Base-by-base conservation (phyloP, 1,140 invertebrate genomes). In the Leucophenga varia region DNA sequence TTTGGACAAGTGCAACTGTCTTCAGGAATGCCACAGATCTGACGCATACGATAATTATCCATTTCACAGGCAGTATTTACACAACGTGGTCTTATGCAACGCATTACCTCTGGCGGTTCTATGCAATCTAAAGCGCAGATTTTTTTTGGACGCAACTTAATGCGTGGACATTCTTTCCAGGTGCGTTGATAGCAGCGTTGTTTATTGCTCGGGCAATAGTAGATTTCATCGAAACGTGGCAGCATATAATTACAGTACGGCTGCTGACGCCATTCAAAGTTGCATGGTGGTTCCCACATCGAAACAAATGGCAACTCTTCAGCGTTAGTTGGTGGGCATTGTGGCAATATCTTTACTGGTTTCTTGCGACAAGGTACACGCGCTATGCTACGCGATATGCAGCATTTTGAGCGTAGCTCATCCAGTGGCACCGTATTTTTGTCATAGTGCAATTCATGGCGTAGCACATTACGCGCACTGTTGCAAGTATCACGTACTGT, bases 121-220 rank as follows among this genome's bases (percentile, higher is more conserved):
- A 67, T 61, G 3, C 21, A 32, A 5, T 61, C 49, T 35, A 53
- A 31, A 22, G 61, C 61, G 28, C 61, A 65, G 2, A 67, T 37
- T 21, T 54, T 63, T 18, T 36, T 47, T 3, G 59, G 2, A 1
- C 47, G 47, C 6, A 47, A 10, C 17, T 19, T 49, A 0, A 51
- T 25, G 2, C 36, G 37, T 7, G 53, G 49, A 35, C 63, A 65
- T 20, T 67, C 63, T 2, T 9, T 2, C 63, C 58, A 67, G 12
- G 59, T 65, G 37, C 59, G 56, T 16, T 54, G 56, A 42, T 22
- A 57, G 30, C 18, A 17, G 1, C 51, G 20, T 2, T 18, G 30
- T 25, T 52, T 53, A 16, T 59, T 12, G 3, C 37, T 55, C 0
- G 61, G 61, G 2, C 31, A 18, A 32, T 65, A 65, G 38, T 49